Conservation (phyloP, 2,888 invertebrate genomes). For the Vandiemenella viatica region DNA sequence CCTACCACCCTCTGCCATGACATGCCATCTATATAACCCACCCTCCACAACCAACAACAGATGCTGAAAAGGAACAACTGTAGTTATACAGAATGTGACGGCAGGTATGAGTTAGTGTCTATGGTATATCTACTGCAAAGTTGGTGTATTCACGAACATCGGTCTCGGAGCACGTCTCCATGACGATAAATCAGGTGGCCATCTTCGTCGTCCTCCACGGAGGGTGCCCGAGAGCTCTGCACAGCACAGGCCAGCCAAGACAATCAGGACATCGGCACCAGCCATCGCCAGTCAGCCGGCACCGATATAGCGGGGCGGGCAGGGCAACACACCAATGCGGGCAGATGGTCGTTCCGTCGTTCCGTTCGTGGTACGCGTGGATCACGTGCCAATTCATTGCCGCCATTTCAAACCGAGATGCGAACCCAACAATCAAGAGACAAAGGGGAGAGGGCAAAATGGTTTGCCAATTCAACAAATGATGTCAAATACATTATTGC, state of each 20-base stretch:
- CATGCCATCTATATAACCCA: slow-evolving; percentile 7
- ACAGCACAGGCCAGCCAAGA: slow-evolving; percentile 17
- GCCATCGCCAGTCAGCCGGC: not conserved
- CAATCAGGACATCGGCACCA: slow-evolving; percentile 7
- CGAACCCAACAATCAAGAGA: slow-evolving; percentile 43
- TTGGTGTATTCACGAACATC: slow-evolving; percentile 85
- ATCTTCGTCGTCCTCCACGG: slow-evolving; percentile 98
- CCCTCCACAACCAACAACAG: slow-evolving; percentile 2
- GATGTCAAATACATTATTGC: slow-evolving; percentile 16
- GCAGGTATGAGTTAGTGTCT: slow-evolving; percentile 12
- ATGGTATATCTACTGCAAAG: slow-evolving; percentile 18
- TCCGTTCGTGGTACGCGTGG: slow-evolving; percentile 9
- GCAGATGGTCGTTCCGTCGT: slow-evolving; percentile 5
- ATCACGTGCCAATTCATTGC: slow-evolving; percentile 16
- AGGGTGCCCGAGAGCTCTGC: slow-evolving; percentile 77
- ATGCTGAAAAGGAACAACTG: slow-evolving; percentile 10
- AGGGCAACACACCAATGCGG: slow-evolving; percentile 13
- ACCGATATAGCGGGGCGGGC: slow-evolving; percentile 9
- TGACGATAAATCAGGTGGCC: slow-evolving; percentile 99
- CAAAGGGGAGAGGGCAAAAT: slow-evolving; percentile 46
- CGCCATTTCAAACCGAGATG: slow-evolving; percentile 17
- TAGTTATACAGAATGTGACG: slow-evolving; percentile 10
- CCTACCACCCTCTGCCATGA: too few relatives aligned
- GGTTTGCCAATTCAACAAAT: slow-evolving; percentile 46
- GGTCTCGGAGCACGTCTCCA: slow-evolving; percentile 97